These are phyloP conservation scores for Zygogramma bicolorata DNA, from an alignment of 2,888 invertebrate species.

Conservation along the genomic window DNA sequence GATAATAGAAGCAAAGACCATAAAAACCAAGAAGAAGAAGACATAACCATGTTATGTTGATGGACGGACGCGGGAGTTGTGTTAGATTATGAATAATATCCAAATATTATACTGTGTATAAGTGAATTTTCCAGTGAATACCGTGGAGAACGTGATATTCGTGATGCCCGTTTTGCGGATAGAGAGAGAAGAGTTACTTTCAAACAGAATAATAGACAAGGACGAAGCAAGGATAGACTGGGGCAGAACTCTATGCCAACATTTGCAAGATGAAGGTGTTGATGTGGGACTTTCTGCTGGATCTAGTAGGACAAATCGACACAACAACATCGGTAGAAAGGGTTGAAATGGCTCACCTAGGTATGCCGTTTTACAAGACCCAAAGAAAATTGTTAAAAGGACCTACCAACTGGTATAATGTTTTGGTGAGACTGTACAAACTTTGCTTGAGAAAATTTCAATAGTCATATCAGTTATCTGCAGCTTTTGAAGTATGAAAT, in stretches of 20 bases:
- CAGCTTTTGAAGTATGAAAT: too few relatives aligned
- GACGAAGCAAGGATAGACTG: constrained; percentile 63
- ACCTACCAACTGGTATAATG: constrained; percentile 78
- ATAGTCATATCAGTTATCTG: too few relatives aligned
- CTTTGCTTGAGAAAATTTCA: too few relatives aligned
- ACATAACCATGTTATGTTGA: too few relatives aligned
- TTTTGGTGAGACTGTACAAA: constrained; percentile 68
- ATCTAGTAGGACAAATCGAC: constrained; percentile 54
- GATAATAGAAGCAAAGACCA: too few relatives aligned
- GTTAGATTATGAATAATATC: too few relatives aligned
- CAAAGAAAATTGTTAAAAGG: constrained; percentile 70
- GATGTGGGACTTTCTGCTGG: constrained; percentile 69
- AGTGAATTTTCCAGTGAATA: too few relatives aligned
- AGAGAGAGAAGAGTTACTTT: constrained; percentile 69
- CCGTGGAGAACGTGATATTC: too few relatives aligned
- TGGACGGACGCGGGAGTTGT: too few relatives aligned
- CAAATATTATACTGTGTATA: too few relatives aligned
- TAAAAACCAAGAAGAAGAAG: too few relatives aligned
- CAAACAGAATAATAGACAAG: constrained; percentile 64
- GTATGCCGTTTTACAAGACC: constrained; percentile 60
- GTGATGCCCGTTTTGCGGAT: constrained; percentile 17
- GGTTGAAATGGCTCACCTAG: constrained; percentile 67
- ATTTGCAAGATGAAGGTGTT: constrained; percentile 74
- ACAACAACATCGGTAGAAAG: constrained; percentile 37
- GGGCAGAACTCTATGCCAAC: constrained; percentile 65